A percentile compares a stretch with the other conserved stretches of the same genome.
Conservation (phyloP, 2,113 vertebrate genomes). For the Phoxinus phoxinus region DNA sequence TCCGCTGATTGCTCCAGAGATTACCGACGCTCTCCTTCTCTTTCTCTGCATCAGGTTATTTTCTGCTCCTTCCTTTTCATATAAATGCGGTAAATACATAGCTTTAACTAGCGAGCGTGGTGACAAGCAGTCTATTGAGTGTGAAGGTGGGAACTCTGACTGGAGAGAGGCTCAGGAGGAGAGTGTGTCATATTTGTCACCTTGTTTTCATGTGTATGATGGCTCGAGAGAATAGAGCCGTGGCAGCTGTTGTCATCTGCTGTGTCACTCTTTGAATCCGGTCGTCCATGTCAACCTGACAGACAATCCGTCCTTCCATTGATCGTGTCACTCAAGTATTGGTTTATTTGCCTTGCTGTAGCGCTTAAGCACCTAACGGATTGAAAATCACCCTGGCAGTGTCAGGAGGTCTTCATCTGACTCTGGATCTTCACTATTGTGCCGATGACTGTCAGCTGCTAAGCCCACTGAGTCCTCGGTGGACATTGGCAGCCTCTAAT, state of each 20-base stretch:
- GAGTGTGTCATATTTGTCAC: constrained; percentile 59
- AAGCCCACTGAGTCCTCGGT: constrained; percentile 43
- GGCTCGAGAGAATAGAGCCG: constrained; percentile 53
- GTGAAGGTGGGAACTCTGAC: constrained; percentile 28
- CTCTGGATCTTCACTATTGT: constrained; percentile 42
- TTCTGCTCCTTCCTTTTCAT: constrained; percentile 59
- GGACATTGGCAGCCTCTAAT: constrained; percentile 61
- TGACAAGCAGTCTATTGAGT: constrained; percentile 61
- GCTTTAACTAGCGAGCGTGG: constrained; percentile 43
- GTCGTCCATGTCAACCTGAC: constrained; percentile 41
- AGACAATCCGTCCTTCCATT: constrained; percentile 49
- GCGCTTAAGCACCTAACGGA: constrained; percentile 38
- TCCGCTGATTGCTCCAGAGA: constrained; percentile 63
- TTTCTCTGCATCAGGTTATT: constrained; percentile 47
- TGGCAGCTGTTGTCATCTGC: constrained; percentile 48
- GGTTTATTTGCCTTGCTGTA: constrained; percentile 45
- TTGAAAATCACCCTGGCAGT: constrained; percentile 34
- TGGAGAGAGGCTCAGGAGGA: constrained; percentile 37
- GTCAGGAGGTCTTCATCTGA: constrained; percentile 43
- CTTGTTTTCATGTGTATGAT: constrained; percentile 56
- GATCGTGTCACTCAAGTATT: constrained; percentile 29
- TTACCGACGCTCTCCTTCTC: constrained; percentile 51
- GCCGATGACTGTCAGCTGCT: constrained; percentile 50
- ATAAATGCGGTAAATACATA: constrained; percentile 65
- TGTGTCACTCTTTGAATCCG: constrained; percentile 47